Evolutionary conservation across 1,140 invertebrate genomes (phyloP).

Genomic region (Camponotus vicinus): DNA sequence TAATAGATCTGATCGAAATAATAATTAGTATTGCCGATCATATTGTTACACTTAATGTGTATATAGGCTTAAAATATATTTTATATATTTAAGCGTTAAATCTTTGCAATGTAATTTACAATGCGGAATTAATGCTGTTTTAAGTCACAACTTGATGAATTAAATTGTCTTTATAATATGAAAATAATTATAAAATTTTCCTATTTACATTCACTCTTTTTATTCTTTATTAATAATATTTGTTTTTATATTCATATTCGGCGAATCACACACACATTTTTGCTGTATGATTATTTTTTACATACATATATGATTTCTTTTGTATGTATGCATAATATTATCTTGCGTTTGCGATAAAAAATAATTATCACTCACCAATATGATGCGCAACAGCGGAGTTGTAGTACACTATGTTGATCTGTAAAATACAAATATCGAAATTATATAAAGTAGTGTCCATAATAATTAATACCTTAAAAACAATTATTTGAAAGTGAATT

Average conservation of each 20-base stretch:
- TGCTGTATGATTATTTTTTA: too few species aligned
- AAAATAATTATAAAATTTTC: conserved; percentile 14
- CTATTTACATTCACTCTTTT: conserved; percentile 19
- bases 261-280: too few species aligned
- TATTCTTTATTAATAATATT: conserved; percentile 1
- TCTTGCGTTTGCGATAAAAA: too few species aligned
- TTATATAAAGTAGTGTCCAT: too few species aligned
- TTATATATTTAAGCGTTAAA: neutral
- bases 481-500: too few species aligned
- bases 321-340: too few species aligned
- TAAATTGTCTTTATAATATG: conserved; percentile 25
- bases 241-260: conserved; percentile 16
- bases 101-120: neutral
- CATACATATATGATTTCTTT: too few species aligned
- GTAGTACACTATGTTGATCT: too few species aligned
- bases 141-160: conserved; percentile 3
- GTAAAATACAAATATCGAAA: too few species aligned
- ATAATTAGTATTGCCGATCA: neutral
- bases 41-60: neutral
- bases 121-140: neutral
- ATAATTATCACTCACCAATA: too few species aligned
- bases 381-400: too few species aligned
- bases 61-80: neutral
- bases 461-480: too few species aligned
- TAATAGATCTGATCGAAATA: neutral